Evolutionary conservation across 2,797 vertebrate species (phyloP).

Genomic region (Atherinosoma microstoma): DNA sequence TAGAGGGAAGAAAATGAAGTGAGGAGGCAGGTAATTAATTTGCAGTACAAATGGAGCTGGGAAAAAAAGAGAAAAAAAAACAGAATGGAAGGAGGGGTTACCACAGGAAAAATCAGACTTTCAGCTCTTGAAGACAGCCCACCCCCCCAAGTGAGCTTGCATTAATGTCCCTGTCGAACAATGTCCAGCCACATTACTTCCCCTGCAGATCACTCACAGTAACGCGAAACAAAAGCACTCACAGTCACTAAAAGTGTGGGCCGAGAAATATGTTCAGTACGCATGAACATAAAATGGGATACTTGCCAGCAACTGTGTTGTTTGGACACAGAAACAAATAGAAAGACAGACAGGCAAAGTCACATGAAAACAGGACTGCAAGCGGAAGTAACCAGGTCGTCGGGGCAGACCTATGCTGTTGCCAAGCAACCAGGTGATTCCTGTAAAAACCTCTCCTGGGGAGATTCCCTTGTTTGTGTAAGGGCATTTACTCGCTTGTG

Average conservation of each 20-base stretch:
- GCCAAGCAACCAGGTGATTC: conserved; percentile 87
- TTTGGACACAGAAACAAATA: conserved; percentile 17
- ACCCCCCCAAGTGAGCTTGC: conserved; percentile 38
- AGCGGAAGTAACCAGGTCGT: conserved; percentile 74
- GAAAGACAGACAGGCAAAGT: conserved; percentile 23
- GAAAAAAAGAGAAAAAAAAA: conserved; percentile 18
- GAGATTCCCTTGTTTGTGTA: conserved; percentile 80
- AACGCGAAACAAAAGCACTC: conserved; percentile 11
- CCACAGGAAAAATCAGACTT: conserved; percentile 65
- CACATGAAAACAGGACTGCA: conserved; percentile 53
- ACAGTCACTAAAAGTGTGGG: conserved; percentile 18
- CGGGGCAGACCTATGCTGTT: conserved; percentile 79
- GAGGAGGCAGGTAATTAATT: conserved; percentile 56
- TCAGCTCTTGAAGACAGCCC: conserved; percentile 41
- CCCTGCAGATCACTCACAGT: conserved; percentile 60
- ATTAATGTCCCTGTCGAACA: conserved; percentile 71
- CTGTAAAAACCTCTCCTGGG: conserved; percentile 80
- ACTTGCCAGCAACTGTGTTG: conserved; percentile 1
- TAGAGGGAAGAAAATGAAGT: conserved; percentile 45
- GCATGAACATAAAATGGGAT: conserved; percentile 28
- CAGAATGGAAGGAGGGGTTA: conserved; percentile 54
- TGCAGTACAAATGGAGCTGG: conserved; percentile 47
- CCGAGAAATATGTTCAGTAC: background rate
- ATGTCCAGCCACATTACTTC: conserved; percentile 73
- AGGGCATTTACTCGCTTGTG: conserved; percentile 64